phyloP scores from a whole-genome alignment of 1,140 invertebrate genomes.

The Hylyphantes graminicola region DNA sequence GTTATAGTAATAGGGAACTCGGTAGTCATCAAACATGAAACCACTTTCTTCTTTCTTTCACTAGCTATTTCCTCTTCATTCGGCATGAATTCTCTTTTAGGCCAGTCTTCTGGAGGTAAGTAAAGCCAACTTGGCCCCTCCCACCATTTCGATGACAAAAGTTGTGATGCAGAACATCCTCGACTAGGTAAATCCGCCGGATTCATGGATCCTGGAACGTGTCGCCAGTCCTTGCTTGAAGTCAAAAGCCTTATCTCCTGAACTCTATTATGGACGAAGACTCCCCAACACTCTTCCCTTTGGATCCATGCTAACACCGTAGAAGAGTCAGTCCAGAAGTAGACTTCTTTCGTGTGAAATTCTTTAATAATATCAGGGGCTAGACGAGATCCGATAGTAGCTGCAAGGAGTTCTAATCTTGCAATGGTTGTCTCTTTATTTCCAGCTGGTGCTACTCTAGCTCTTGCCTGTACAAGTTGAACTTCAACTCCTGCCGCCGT shows the following conservation, averaged over 20 bases:
- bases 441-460: constrained; percentile 31
- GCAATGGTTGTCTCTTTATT: constrained; percentile 22
- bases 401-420: constrained; percentile 14
- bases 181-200: background rate
- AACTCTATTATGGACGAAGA: constrained; percentile 43
- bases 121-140: constrained; percentile 4
- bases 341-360: background rate
- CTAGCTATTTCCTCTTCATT: constrained; percentile 26
- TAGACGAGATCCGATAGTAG: constrained; percentile 10
- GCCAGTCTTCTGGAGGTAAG: constrained; percentile 37
- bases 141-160: background rate
- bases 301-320: constrained; percentile 42
- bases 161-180: background rate
- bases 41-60: constrained; percentile 24
- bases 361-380: constrained; percentile 1
- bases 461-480: constrained; percentile 28
- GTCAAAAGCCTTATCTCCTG: background rate
- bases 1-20: background rate
- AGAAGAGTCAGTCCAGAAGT: constrained; percentile 38
- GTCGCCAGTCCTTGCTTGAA: background rate
- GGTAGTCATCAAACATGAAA: background rate
- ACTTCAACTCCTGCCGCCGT: background rate
- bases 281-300: constrained; percentile 10
- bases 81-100: background rate
- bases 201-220: background rate